Evolutionary conservation across 2,113 vertebrate species (phyloP), one percentile per base, ranked within the genome.

Genomic region (Pavo muticus): DNA sequence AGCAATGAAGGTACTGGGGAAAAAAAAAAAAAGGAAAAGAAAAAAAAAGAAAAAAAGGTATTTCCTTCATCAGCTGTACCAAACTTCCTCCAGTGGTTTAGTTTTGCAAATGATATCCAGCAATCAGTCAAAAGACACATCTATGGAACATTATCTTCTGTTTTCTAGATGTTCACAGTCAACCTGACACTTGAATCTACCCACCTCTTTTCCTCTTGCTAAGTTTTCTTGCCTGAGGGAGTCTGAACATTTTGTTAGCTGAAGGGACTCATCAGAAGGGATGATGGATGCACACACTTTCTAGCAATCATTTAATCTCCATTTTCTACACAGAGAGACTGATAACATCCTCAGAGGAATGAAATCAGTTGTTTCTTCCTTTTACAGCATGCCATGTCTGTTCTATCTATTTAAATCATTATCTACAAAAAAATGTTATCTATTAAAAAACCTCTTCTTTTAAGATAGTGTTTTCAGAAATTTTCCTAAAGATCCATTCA

Each of bases 151-250:
- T 57, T 56, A 69, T 70, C 9, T 44, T 84, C 70, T 67, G 13
- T 65, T 85, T 86, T 67, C 59, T 75, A 95, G 74, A 65, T 71
- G 67, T 73, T 93, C 44, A 29, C 20, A 87, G 37, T 87, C n/a
- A 91, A 79, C 68, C 6, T n/a, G 78, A 59, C 60, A 79, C 44
- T 79, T 45, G 3, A 73, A 76, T 87, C 71, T 61, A 12, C 35
- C 47, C 14, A 54, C 11, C 4, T 73, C 67, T 15, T 67, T 56
- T 42, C 63, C 13, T 76, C 27, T 52, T 84, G 23, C 21, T 48
- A 54, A 27, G 21, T 70, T 88, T 84, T 88, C 7, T 67, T 87
- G 14, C 47, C 27, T 77, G 3, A 1, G 7, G 23, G 24, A 84
- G 14, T 69, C 32, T 56, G 68, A 27, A 37, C 4, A 6, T 61